Base-by-base conservation (phyloP, 2,113 vertebrate genomes). In the Anser brachyrhynchus region DNA sequence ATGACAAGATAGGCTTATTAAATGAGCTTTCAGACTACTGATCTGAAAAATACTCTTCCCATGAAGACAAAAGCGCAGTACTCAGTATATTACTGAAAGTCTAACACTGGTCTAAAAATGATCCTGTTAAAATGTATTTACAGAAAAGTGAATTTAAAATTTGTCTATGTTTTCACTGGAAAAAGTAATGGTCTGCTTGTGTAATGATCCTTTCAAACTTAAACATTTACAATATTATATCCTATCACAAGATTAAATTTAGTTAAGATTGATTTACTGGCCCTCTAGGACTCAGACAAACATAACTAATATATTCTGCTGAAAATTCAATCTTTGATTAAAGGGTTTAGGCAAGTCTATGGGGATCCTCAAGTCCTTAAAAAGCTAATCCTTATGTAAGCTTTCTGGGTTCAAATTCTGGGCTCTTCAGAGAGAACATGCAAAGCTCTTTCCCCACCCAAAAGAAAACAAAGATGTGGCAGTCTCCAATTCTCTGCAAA, bases 251-350 rank as follows among this genome's bases (percentile, higher is more conserved):
- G 28, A 37, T 87, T 73, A 84, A 78, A 87, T 72, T 86, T 89
- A 87, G 89, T 87, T 78, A 84, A 75, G 57, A 91, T 88, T 91
- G 35, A 83, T 81, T 79, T 90, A 91, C 49, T 35, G 28, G 44
- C 51, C 79, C 62, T 91, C 79, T 81, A 83, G 89, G 79, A 92
- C 70, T 6, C 52, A 72, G 49, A 87, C 69, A 85, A 92, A 88
- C 44, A 77, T 69, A 93, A 91, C 79, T 83, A 94, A 91, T 55
- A 73, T 10, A 72, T 82, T 44, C 76, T 52, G 61, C 35, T 76
- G 46, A 85, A 89, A 94, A 92, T 75, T 61, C 80, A 76, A 41
- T 70, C 67, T 95, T 85, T 85, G 78, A 74, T 76, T 80, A 93
- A 82, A 2, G 11, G 51, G 39, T 69, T 87, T 58, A 65, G 28